Evolutionary conservation across 1,140 invertebrate genomes (phyloP).

Genomic region (Conus ventricosus): DNA sequence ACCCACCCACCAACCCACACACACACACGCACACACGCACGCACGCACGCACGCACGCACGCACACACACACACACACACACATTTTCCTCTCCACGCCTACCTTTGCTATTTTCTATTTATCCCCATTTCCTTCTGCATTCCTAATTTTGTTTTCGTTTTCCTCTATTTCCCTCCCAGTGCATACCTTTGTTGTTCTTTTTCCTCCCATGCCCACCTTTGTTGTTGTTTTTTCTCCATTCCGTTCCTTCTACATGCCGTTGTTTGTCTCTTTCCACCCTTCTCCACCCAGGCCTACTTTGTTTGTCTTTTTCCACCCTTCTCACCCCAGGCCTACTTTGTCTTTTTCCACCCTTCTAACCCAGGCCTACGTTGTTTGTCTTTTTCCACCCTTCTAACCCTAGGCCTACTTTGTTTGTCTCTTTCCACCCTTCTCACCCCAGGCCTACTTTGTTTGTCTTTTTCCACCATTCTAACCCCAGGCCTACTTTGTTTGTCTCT

Average conservation of each 20-base stretch:
- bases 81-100: neutral
- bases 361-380: no score
- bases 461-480: no score
- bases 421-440: no score
- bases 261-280: conserved; percentile 18
- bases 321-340: no score
- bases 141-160: neutral
- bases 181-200: neutral
- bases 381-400: no score
- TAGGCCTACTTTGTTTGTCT: no score
- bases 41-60: neutral
- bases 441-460: no score
- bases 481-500: no score
- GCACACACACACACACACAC: neutral
- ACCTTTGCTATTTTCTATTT: neutral
- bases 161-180: neutral
- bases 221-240: neutral
- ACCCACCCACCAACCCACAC: neutral
- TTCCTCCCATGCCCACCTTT: neutral
- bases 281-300: no score
- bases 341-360: no score
- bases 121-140: neutral
- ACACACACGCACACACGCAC: conserved; percentile 1
- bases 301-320: no score
- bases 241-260: neutral